Evolutionary conservation across 1,140 invertebrate species (phyloP).

Genomic region (Apolygus lucorum): DNA sequence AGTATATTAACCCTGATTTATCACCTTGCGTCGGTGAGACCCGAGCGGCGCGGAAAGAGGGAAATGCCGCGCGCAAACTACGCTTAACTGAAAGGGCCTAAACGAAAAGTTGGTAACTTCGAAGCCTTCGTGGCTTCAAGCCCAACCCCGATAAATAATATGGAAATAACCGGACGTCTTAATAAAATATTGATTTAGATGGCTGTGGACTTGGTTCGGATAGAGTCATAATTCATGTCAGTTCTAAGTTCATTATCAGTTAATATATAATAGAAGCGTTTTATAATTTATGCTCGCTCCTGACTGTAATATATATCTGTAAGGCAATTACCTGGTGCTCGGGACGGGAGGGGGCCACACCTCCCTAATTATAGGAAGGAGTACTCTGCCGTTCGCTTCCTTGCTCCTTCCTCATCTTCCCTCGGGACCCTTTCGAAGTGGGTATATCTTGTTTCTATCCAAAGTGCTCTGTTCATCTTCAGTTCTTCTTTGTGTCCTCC

Average conservation of each 20-base stretch:
- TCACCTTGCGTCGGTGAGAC: neutral
- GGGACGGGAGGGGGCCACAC: constrained; percentile 1
- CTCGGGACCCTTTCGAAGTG: neutral
- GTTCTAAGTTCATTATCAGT: constrained; percentile 21
- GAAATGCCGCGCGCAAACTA: no score
- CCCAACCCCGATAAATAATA: constrained; percentile 11
- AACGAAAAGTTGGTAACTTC: neutral
- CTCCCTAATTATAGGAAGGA: constrained; percentile 20
- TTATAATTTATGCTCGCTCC: constrained; percentile 23
- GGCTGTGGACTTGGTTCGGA: constrained; percentile 20
- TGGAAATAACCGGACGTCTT: constrained; percentile 22
- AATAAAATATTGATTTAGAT: constrained; percentile 25
- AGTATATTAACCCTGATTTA: neutral
- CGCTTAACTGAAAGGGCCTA: neutral
- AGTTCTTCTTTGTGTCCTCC: no score
- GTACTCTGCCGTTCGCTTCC: constrained; percentile 5
- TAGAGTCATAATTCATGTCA: constrained; percentile 18
- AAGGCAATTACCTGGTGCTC: constrained; percentile 17
- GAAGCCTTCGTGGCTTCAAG: neutral
- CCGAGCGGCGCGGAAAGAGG: neutral
- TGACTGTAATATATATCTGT: constrained; percentile 23
- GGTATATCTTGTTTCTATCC: no score
- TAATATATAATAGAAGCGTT: constrained; percentile 21
- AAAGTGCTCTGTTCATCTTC: no score
- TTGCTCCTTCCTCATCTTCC: neutral